These are phyloP conservation scores for Cossypha heuglini DNA, from an alignment of 2,797 vertebrate species.

Conservation along the genomic window DNA sequence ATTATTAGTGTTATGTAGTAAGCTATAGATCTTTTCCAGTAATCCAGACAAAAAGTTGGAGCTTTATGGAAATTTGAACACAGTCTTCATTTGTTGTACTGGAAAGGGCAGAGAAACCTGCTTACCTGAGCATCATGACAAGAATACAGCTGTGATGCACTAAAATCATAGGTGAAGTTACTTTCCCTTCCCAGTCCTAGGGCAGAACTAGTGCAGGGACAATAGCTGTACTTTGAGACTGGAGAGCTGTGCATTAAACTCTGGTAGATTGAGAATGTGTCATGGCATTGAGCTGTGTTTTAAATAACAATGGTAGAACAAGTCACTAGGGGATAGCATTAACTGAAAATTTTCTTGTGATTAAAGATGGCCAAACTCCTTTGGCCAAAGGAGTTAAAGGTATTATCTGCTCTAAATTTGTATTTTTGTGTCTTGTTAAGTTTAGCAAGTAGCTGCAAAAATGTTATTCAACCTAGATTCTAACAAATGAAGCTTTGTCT, in stretches of 20 bases:
- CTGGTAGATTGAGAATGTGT: neutral
- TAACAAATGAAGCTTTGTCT: neutral
- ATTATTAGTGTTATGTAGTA: neutral
- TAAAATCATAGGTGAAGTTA: neutral
- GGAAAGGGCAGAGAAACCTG: neutral
- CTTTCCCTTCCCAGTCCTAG: neutral
- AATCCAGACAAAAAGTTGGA: neutral
- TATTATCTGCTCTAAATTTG: neutral
- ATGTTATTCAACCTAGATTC: neutral
- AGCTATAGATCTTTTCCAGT: neutral
- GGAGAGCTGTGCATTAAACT: neutral
- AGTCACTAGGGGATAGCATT: neutral
- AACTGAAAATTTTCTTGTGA: neutral
- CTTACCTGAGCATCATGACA: neutral
- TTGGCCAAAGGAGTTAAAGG: neutral
- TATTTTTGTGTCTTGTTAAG: neutral
- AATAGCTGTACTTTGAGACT: neutral
- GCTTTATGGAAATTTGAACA: neutral
- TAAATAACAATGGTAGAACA: neutral
- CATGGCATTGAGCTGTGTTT: neutral
- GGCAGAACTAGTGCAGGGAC: neutral
- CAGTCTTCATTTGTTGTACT: neutral
- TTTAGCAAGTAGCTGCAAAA: neutral
- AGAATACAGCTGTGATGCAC: neutral
- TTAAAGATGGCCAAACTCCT: neutral